A percentile compares a stretch with the other conserved stretches of the same genome.
phyloP scores from a whole-genome alignment of 1,140 invertebrate genomes.

The Panagrolaimus sp. region DNA sequence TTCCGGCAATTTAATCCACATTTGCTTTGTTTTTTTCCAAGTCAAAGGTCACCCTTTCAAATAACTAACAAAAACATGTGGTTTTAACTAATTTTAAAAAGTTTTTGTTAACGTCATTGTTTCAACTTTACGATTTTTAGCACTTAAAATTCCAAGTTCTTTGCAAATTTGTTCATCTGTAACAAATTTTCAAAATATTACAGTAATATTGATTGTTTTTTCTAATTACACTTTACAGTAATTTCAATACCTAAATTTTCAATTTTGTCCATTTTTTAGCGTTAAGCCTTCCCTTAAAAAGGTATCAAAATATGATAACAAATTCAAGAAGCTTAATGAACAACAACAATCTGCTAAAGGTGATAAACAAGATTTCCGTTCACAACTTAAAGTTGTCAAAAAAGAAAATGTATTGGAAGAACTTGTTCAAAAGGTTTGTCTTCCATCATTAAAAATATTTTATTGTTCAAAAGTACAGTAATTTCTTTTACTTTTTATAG shows the following conservation, averaged over 20 bases:
- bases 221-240: too few relatives aligned
- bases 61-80: conserved; percentile 1
- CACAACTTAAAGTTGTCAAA: conserved; percentile 57
- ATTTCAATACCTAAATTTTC: too few relatives aligned
- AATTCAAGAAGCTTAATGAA: conserved; percentile 62
- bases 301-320: conserved; percentile 99
- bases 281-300: conserved; percentile 98
- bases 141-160: too few relatives aligned
- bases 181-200: too few relatives aligned
- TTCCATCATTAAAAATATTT: neutral
- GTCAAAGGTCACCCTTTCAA: neutral
- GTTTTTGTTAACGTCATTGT: too few relatives aligned
- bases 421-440: conserved; percentile 47
- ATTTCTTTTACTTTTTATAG: conserved; percentile 21
- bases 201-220: too few relatives aligned
- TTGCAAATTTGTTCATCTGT: too few relatives aligned
- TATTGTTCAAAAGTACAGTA: too few relatives aligned
- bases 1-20: neutral
- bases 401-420: conserved; percentile 58
- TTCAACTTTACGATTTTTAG: too few relatives aligned
- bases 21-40: neutral
- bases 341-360: conserved; percentile 22
- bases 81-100: conserved; percentile 1
- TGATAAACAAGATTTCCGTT: conserved; percentile 54
- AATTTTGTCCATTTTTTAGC: too few relatives aligned